A percentile compares a stretch with the other conserved stretches of the same genome.
Conservation (phyloP, 1,140 invertebrate species). For the Listronotus bonariensis region DNA sequence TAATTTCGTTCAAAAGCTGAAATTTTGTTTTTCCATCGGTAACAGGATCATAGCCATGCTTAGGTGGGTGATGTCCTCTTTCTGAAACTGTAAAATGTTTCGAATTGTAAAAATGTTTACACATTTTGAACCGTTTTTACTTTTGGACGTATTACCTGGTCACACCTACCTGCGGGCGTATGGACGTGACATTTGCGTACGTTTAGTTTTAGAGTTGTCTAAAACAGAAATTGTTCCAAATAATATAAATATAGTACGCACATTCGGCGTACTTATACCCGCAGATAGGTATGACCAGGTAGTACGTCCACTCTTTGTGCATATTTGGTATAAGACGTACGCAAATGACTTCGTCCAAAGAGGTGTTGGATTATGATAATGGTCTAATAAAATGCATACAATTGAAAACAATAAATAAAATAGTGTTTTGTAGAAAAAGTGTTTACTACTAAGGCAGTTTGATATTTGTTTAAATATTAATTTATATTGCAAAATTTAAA, state of each 20-base stretch:
- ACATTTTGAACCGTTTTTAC: background rate
- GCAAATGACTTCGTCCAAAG: slow-evolving; percentile 26
- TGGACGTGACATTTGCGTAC: slow-evolving; percentile 35
- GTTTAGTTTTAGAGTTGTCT: background rate
- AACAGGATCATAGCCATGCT: slow-evolving; percentile 15
- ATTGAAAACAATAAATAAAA: too few relatives aligned
- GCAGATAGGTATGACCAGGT: slow-evolving; percentile 27
- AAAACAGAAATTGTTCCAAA: too few relatives aligned
- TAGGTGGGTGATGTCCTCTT: slow-evolving; percentile 15
- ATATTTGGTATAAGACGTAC: slow-evolving; percentile 10
- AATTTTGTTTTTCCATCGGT: slow-evolving; percentile 32
- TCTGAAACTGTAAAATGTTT: slow-evolving; percentile 18
- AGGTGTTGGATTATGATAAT: too few relatives aligned
- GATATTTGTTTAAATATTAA: too few relatives aligned
- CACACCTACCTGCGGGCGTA: slow-evolving; percentile 25
- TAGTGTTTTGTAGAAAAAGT: too few relatives aligned
- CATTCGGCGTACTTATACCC: slow-evolving; percentile 19
- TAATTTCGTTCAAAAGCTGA: slow-evolving; percentile 24
- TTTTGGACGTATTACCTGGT: slow-evolving; percentile 21
- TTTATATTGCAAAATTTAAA: too few relatives aligned
- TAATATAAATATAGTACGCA: background rate
- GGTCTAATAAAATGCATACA: too few relatives aligned
- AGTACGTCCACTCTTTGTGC: slow-evolving; percentile 13
- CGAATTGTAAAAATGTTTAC: background rate
- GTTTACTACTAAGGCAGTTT: too few relatives aligned